Evolutionary conservation across 1,140 invertebrate genomes (phyloP), one percentile per base, ranked within the genome.

Genomic region (Drosophila persimilis): DNA sequence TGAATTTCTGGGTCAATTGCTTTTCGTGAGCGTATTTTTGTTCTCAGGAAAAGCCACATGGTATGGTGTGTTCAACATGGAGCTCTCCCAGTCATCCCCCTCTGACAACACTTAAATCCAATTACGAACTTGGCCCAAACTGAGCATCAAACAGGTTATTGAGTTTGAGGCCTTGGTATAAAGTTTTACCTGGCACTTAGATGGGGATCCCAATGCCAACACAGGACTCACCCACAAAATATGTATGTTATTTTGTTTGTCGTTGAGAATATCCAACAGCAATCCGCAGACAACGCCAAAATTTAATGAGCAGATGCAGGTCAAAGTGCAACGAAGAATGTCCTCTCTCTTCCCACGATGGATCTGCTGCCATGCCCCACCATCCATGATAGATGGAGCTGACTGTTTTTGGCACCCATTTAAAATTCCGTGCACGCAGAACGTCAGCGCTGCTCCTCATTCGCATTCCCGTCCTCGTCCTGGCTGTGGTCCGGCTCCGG

Each of bases 361-460:
- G 29, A 31, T n/a, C 5, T 48, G 6, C 20, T 1, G 7, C 24
- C 24, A 20, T 2, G 2, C n/a, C 17, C 44, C 8, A 22, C 41
- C 29, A 8, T 4, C 65, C 26, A 44, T 80, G 63, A 80, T 69
- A 52, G 62, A 81, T 77, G 69, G 47, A 45, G 54, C 67, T 53
- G 66, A 55, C 78, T 73, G 78, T 43, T 56, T 48, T 72, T 73
- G 78, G 80, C 73, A 81, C 56, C 44, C 63, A 62, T 70, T 77
- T 81, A 50, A 81, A 77, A 81, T 81, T 81, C 78, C 60, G 70
- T 60, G 64, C 77, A 80, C 77, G 77, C 66, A 72, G 61, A 22
- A 52, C 69, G 48, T 43, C 51, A 29, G 62, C 24, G 11, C 45
- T 55, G 60, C 60, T 47, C 41, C 60, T 35, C 46, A 15, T 29